phyloP scores from a whole-genome alignment of 1,140 invertebrate species.

The Drosophila tsacasi region DNA sequence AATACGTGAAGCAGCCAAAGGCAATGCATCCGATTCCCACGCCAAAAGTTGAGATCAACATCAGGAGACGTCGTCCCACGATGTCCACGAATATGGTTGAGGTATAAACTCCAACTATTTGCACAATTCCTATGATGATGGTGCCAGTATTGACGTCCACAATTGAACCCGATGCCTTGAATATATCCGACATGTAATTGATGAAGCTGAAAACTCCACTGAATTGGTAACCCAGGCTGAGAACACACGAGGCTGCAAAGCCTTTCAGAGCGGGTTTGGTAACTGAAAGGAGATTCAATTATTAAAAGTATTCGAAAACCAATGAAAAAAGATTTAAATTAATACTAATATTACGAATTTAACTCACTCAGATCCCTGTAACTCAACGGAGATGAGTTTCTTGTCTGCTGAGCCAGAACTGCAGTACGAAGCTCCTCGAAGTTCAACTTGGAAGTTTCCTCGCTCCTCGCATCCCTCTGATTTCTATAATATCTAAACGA shows the following conservation, averaged over 20 bases:
- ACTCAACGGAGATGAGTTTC: conserved; percentile 20
- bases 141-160: conserved; percentile 88
- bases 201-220: conserved; percentile 87
- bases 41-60: conserved; percentile 78
- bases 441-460: conserved; percentile 4
- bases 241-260: conserved; percentile 50
- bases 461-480: conserved; percentile 1
- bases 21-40: conserved; percentile 65
- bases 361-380: conserved; percentile 69
- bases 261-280: conserved; percentile 58
- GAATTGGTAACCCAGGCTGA: conserved; percentile 84
- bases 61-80: conserved; percentile 72
- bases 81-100: conserved; percentile 79
- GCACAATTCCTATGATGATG: conserved; percentile 89
- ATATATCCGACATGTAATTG: conserved; percentile 89
- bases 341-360: no score
- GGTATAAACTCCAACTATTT: conserved; percentile 71
- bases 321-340: no score
- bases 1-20: conserved; percentile 72
- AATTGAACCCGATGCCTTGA: conserved; percentile 87
- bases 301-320: not conserved
- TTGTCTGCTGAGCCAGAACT: conserved; percentile 44
- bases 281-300: conserved; percentile 21
- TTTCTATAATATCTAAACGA: conserved; percentile 86
- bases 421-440: conserved; percentile 55